Conservation (phyloP, 2,797 vertebrate genomes). For the Lagorchestes hirsutus region DNA sequence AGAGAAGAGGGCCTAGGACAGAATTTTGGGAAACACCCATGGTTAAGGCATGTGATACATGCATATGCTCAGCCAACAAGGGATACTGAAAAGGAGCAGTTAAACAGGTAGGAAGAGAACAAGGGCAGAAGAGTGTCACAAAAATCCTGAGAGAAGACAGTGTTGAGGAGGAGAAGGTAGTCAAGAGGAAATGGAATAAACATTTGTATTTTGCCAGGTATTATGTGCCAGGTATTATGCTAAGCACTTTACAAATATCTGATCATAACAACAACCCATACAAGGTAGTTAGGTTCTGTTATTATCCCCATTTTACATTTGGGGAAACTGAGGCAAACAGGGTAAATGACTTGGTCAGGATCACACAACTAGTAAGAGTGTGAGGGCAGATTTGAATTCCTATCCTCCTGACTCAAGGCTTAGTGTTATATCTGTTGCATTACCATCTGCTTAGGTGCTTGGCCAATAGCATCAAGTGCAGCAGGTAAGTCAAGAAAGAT, state of each 20-base stretch:
- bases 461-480: not conserved
- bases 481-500: not conserved
- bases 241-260: not conserved
- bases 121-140: not conserved
- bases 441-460: not conserved
- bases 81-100: not conserved
- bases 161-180: not conserved
- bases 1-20: not conserved
- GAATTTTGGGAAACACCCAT: not conserved
- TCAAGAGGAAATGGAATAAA: not conserved
- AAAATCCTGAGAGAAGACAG: not conserved
- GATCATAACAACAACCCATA: not conserved
- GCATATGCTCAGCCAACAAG: not conserved
- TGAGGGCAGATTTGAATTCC: not conserved
- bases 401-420: not conserved
- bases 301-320: not conserved
- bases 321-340: not conserved
- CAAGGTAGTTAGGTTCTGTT: not conserved
- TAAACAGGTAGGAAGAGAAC: not conserved
- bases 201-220: not conserved
- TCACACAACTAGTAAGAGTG: not conserved
- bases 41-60: not conserved
- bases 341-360: not conserved
- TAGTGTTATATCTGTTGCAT: not conserved
- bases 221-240: not conserved